Conservation (phyloP, 2,888 invertebrate species). For the Cheilosia pagana region DNA sequence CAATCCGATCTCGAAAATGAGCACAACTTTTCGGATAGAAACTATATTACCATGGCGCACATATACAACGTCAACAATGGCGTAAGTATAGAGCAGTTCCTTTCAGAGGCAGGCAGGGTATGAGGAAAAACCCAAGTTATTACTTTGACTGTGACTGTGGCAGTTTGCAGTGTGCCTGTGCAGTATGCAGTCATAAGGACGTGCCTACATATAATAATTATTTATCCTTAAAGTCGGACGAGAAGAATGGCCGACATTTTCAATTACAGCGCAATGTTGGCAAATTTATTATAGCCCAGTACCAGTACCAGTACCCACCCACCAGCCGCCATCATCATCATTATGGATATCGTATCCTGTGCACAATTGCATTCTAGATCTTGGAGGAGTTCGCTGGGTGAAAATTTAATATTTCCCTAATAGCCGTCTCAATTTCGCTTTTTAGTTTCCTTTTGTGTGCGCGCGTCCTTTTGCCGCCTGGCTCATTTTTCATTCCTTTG, state of each 20-base stretch:
- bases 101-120: neutral
- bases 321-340: constrained; percentile 27
- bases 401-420: constrained; percentile 27
- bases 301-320: too few species aligned
- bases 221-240: constrained; percentile 80
- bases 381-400: neutral
- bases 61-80: constrained; percentile 18
- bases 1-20: constrained; percentile 50
- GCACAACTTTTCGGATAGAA: constrained; percentile 29
- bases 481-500: constrained; percentile 54
- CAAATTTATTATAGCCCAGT: constrained; percentile 55
- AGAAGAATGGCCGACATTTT: constrained; percentile 81
- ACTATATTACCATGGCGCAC: constrained; percentile 19
- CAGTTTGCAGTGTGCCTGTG: neutral
- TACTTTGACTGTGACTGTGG: constrained; percentile 7
- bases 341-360: constrained; percentile 42
- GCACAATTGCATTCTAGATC: constrained; percentile 16
- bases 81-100: neutral
- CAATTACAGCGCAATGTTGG: constrained; percentile 79
- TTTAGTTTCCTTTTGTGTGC: constrained; percentile 9
- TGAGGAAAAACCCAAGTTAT: constrained; percentile 23
- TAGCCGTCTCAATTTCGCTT: neutral
- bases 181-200: constrained; percentile 16
- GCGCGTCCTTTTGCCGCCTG: neutral
- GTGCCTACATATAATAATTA: constrained; percentile 76